Evolutionary conservation across 2,113 vertebrate genomes (phyloP).

Genomic region (Solenodon paradoxus): DNA sequence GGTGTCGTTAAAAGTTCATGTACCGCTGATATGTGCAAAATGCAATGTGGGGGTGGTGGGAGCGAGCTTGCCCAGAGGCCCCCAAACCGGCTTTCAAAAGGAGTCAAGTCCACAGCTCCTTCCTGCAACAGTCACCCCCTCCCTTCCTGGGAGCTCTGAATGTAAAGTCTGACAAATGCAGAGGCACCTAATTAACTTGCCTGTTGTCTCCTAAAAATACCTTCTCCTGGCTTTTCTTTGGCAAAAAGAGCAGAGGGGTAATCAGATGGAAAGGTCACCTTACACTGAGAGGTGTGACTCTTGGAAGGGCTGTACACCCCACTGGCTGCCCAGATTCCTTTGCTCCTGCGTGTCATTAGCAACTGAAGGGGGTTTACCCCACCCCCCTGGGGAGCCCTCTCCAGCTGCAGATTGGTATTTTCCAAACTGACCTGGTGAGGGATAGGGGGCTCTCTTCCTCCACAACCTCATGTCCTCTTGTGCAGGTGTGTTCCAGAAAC

Average conservation of each 20-base stretch:
- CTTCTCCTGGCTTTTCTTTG: slow-evolving; percentile 10
- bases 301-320: not conserved
- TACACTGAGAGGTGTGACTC: not conserved
- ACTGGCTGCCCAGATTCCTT: accelerated
- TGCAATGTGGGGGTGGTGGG: not conserved
- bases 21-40: not conserved
- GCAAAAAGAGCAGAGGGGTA: not conserved
- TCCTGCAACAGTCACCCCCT: not conserved
- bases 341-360: not conserved
- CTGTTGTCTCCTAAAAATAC: slow-evolving; percentile 49
- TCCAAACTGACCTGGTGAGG: not conserved
- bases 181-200: slow-evolving; percentile 51
- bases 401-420: not conserved
- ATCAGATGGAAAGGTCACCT: slow-evolving; percentile 50
- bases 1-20: slow-evolving; percentile 18
- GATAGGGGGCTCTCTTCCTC: accelerated
- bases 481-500: not conserved
- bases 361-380: too few species aligned
- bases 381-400: too few species aligned
- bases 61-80: not conserved
- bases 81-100: not conserved
- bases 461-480: not conserved
- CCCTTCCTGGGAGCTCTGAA: not conserved
- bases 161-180: not conserved
- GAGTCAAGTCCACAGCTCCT: not conserved